Evolutionary conservation across 1,140 invertebrate species (phyloP), one percentile per base, ranked within the genome.

Genomic region (Sinonovacula constricta): DNA sequence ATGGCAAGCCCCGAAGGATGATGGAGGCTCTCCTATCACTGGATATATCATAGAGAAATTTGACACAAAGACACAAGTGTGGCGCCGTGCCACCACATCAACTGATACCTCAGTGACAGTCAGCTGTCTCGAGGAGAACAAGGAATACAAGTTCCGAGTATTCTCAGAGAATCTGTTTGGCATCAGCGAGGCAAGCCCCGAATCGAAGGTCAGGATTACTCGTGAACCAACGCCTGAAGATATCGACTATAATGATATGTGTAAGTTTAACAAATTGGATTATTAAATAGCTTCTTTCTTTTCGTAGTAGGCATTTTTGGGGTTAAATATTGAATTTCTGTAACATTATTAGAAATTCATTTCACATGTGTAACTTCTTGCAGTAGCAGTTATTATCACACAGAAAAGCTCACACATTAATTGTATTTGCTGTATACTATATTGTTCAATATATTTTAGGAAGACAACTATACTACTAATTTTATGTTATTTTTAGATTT

Each of bases 131-230:
- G 84, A 87, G 33, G 88, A 90, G 34, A 96, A 96, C 57, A 94
- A 94, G 81, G 94, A 96, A 34, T 99, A 99, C 90, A 97, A 98
- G 81, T 99, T 99, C 94, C 94, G 98, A 63, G 97, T 99, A 0
- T 95, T 97, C 92, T 97, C 98, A 68, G 98, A 99, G 91, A 99
- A 99, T 91, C 95, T 97, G 87, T 98, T 98, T 87, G 98, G 98
- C 63, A 94, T 95, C 70, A 98, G 97, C 24, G 97, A 99, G 83
- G 96, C 97, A 3, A 95, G 92, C 39, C 81, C 88, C 31, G 83
- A 86, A 57, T 84, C 86, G 12, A 84, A 85, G 53, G 66, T 81
- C 12, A 84, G 86, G 4, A 76, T 85, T 0, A 89, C 84, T 0
- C 82, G 79, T 59, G 82, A 99, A 93, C 97, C 97, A 18, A 82